phyloP scores from a whole-genome alignment of 2,888 invertebrate genomes.

The Allolobophora icterica region DNA sequence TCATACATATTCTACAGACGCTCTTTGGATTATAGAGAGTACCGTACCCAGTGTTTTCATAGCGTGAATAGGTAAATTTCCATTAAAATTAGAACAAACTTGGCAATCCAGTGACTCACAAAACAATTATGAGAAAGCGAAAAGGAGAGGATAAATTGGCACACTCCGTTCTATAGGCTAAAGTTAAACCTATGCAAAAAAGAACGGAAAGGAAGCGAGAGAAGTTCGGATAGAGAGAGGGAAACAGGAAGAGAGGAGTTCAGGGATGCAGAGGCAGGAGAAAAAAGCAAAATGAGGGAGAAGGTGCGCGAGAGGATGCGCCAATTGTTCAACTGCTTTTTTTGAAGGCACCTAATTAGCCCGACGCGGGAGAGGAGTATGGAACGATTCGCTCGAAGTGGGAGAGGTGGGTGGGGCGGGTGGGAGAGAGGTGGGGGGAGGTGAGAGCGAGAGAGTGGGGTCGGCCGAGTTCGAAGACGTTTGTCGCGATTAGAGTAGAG shows the following conservation, averaged over 20 bases:
- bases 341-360: neutral
- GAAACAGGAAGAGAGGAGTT: neutral
- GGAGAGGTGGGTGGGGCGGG: neutral
- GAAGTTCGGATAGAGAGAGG: no score
- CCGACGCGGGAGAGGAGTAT: neutral
- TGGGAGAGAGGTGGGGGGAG: neutral
- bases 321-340: neutral
- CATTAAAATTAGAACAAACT: neutral
- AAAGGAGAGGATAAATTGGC: neutral
- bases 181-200: neutral
- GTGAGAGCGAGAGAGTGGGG: neutral
- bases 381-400: neutral
- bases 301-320: neutral
- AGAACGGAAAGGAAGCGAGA: neutral
- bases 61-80: no score
- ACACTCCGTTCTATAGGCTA: no score
- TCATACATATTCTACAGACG: no score
- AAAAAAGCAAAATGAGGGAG: neutral
- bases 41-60: no score
- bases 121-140: no score
- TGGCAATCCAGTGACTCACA: no score
- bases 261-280: neutral
- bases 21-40: neutral
- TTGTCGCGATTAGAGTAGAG: neutral
- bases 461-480: neutral